Conservation (phyloP, 1,140 invertebrate genomes). For the Drosophila oshimai region DNA sequence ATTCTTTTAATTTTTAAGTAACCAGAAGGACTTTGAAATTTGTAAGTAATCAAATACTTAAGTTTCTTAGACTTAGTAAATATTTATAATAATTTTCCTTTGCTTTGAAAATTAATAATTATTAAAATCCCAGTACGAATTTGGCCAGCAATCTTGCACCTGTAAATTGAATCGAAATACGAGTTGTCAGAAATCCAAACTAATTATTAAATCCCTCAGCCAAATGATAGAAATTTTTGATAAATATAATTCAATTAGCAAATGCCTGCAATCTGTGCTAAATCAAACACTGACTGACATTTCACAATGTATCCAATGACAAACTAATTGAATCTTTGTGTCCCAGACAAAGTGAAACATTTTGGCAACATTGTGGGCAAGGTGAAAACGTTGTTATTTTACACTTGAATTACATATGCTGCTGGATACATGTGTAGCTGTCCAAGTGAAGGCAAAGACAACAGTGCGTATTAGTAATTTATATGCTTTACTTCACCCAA, state of each 20-base stretch:
- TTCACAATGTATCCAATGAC: conserved; percentile 25
- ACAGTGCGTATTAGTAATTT: conserved; percentile 73
- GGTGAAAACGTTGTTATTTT: conserved; percentile 42
- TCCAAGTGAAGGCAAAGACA: conserved; percentile 41
- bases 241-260: conserved; percentile 48
- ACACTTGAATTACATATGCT: conserved; percentile 38
- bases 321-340: conserved; percentile 41
- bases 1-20: too few relatives aligned
- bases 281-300: conserved; percentile 32
- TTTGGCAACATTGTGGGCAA: conserved; percentile 33
- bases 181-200: neutral
- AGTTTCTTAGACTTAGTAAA: too few relatives aligned
- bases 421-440: conserved; percentile 25
- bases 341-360: conserved; percentile 38
- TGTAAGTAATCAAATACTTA: too few relatives aligned
- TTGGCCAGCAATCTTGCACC: neutral
- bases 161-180: neutral
- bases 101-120: neutral
- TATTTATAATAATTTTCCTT: neutral
- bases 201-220: conserved; percentile 27
- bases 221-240: conserved; percentile 9
- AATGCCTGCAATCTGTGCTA: conserved; percentile 35
- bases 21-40: too few relatives aligned
- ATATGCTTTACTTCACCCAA: conserved; percentile 44
- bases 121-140: neutral